A percentile compares a stretch with the other conserved stretches of the same genome.
phyloP scores from a whole-genome alignment of 2,113 vertebrate genomes.

The human (Homo sapiens) region GRCh38 chr3:69538501-69539000 shows the following conservation, averaged over 20 bases:
- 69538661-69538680: neutral
- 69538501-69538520: neutral
- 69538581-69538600: neutral
- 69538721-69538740: neutral
- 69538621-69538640: slow-evolving; percentile 35
- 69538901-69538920: neutral
- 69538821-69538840: neutral
- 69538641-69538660: slow-evolving; percentile 11
- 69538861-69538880: neutral
- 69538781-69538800: neutral
- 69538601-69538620: slow-evolving; percentile 28
- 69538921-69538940: neutral
- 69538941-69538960: neutral
- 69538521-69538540: neutral
- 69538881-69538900: slow-evolving; percentile 32
- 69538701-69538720: neutral
- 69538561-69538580: neutral
- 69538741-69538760: neutral
- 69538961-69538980: neutral
- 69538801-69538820: neutral
- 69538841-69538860: neutral
- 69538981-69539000: neutral
- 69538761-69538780: slow-evolving; percentile 4
- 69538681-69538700: slow-evolving; percentile 3
- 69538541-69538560: neutral